Conservation (phyloP, 2,888 invertebrate species). For the Diadromus collaris region DNA sequence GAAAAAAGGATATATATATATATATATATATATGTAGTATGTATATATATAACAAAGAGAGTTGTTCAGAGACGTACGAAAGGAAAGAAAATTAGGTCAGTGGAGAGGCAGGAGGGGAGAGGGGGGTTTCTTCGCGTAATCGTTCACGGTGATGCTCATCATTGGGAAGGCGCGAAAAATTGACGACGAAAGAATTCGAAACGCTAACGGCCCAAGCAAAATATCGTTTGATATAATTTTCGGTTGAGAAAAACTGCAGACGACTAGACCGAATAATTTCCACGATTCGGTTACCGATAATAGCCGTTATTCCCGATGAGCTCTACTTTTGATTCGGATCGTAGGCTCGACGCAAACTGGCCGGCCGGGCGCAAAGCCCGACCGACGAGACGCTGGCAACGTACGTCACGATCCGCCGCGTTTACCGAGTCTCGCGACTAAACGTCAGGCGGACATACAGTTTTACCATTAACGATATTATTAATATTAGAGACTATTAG, state of each 20-base stretch:
- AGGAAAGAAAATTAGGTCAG: constrained; percentile 43
- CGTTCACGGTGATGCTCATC: constrained; percentile 30
- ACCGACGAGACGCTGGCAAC: constrained; percentile 41
- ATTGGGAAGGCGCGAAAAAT: constrained; percentile 34
- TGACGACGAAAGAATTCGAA: constrained; percentile 25
- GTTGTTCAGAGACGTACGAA: constrained; percentile 41
- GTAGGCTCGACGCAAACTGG: constrained; percentile 44
- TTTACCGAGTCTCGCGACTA: constrained; percentile 67
- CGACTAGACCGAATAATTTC: constrained; percentile 58
- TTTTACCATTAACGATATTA: constrained; percentile 72
- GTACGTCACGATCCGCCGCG: constrained; percentile 50
- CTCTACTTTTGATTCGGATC: constrained; percentile 51
- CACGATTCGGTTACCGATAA: constrained; percentile 47
- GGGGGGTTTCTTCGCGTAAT: constrained; percentile 36
- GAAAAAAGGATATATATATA: constrained; percentile 56
- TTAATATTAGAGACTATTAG: constrained; percentile 84
- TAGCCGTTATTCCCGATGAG: constrained; percentile 55
- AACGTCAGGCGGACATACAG: constrained; percentile 77
- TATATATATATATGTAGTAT: constrained; percentile 45
- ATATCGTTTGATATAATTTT: constrained; percentile 48
- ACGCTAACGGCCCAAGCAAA: constrained; percentile 42
- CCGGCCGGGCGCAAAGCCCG: constrained; percentile 37
- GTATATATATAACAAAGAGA: constrained; percentile 61
- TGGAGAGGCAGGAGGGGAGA: constrained; percentile 38
- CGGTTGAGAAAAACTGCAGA: constrained; percentile 54